Base-by-base conservation (phyloP, 2,797 vertebrate species). In the Halcyon smyrnensis region DNA sequence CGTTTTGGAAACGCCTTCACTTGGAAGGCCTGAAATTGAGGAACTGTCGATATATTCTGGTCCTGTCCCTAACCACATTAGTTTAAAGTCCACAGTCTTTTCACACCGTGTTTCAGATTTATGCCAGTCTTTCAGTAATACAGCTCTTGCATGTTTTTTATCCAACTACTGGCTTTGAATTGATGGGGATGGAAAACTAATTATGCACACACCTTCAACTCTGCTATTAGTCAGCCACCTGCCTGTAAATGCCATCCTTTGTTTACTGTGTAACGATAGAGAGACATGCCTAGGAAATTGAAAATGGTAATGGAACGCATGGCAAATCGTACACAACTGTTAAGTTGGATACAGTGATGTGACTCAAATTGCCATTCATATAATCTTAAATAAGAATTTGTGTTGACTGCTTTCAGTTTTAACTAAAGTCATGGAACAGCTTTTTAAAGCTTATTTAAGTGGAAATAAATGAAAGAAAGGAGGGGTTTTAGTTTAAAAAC, bases 1-100 rank as follows among this genome's bases (percentile, higher is more conserved):
- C 10, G 2, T 43, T 62, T 57, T 39, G 37, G 59, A 24, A 81
- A 16, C 3, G 23, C 41, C 23, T 77, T 41, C 11, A 1, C 13
- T n/a, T 5, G 10, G 8, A 43, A 15, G 28, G 30, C 57, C 48
- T 36, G 48, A 51, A 39, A 12, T 3, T 48, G 64, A 54, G n/a
- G 12, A 30, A 9, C 59, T 46, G 27, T 11, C 15, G 1, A 1
- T 4, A 10, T 30, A 1, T 60, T 16, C 43, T 12, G 63, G 14
- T 21, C 20, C 21, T 32, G 1, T 18, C 19, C 12, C 23, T 36
- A 14, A 7, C 10, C 9, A 0, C 3, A 8, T 12, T n/a, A 1
- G 14, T 32, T 57, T 19, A 30, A 75, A 9, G 7, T 14, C 14
- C 8, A 24, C 48, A 3, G 0, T 34, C 6, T 60, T 65, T 46